A percentile compares a stretch with the other conserved stretches of the same genome.
Conservation (phyloP, 2,797 vertebrate species). For the Fundulus diaphanus region DNA sequence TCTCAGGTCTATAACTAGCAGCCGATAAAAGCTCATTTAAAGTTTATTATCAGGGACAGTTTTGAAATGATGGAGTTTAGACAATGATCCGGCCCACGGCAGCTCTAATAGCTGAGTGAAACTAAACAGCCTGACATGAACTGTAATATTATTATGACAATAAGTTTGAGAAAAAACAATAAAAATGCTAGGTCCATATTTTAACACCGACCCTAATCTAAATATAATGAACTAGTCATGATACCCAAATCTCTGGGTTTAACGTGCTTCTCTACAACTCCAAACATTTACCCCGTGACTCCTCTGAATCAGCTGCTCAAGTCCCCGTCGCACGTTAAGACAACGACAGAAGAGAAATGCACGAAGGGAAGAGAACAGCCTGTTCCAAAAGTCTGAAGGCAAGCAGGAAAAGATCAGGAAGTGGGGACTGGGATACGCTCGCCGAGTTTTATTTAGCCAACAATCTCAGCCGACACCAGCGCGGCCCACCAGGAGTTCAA, state of each 20-base stretch:
- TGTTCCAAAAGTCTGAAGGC: slow-evolving; percentile 46
- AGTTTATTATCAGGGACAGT: neutral
- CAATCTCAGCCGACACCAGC: slow-evolving; percentile 2
- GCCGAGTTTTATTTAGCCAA: slow-evolving; percentile 9
- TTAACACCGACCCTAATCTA: neutral
- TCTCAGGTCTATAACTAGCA: too few species aligned
- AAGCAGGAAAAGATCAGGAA: slow-evolving; percentile 28
- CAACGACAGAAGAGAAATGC: slow-evolving; percentile 25
- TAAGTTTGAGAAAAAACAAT: neutral
- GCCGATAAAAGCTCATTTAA: neutral
- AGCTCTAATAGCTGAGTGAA: neutral
- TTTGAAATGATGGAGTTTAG: neutral
- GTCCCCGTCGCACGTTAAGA: slow-evolving; percentile 15
- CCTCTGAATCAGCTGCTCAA: neutral
- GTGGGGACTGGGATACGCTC: slow-evolving; percentile 19
- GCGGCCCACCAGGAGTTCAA: neutral
- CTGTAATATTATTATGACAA: neutral
- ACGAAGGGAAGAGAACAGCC: slow-evolving; percentile 47
- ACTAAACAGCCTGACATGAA: neutral
- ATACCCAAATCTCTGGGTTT: neutral
- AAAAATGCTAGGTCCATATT: neutral
- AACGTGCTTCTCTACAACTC: neutral
- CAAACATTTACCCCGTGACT: too few species aligned
- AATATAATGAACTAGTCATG: neutral
- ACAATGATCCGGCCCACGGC: neutral